Base-by-base conservation (phyloP, 2,797 vertebrate genomes). In the Taeniopygia guttata region DNA sequence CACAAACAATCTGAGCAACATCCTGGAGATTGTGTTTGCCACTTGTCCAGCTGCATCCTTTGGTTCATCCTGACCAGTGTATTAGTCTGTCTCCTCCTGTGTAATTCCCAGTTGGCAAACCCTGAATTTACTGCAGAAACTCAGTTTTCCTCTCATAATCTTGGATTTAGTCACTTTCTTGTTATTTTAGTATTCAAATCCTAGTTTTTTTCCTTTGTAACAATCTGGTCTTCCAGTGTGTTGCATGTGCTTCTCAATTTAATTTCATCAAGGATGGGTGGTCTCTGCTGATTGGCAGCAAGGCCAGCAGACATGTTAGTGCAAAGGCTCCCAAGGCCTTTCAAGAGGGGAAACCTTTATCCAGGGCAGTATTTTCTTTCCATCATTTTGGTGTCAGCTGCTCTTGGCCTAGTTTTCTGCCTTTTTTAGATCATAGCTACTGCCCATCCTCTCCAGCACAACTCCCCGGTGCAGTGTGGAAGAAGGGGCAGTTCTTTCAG, bases 391-490 rank as follows among this genome's bases (percentile, higher is more conserved):
- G 8, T 87, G 54, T 64, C 43, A 11, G 72, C 78, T 90, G 89
- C 49, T 78, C 62, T 38, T 88, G 80, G 51, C 63, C 66, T 75
- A 10, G 14, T 75, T 92, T 81, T 78, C 30, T 76, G 38, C 51
- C 55, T 63, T 70, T 69, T 58, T 58, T 12, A 60, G 64, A n/a
- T 49, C 32, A 22, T 7, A 34, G 60, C 34, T 67, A 5, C 19
- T 75, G 34, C 43, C 75, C 8, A 1, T 68, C 58, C 68, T 63
- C 38, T 20, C 45, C 2, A 2, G 26, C 19, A 5, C 36, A 54
- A 12, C 46, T 72, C 62, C 38, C 27, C 0, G 0, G 45, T 27
- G 8, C 1, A 1, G 9, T 54, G 5, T 32, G 36, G 63, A 43
- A 58, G 56, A 87, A 88, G 69, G 72, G 67, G 40, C n/a, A 30